A percentile compares a stretch with the other conserved stretches of the same genome.
phyloP scores from a whole-genome alignment of 2,113 vertebrate genomes.

The Carlito syrichta region DNA sequence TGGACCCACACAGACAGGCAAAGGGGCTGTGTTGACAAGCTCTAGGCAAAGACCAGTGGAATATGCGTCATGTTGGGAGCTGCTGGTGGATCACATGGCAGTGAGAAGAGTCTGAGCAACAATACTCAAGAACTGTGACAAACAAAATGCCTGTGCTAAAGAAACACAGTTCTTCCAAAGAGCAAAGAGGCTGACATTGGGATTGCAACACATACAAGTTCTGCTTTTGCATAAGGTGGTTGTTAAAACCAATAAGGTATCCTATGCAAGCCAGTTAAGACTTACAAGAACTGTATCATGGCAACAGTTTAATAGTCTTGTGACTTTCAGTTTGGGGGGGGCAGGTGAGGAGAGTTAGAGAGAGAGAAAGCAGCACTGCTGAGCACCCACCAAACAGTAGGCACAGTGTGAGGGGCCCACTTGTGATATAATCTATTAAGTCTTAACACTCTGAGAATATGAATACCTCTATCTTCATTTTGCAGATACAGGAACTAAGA shows the following conservation, averaged over 20 bases:
- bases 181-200: not conserved
- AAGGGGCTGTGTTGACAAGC: not conserved
- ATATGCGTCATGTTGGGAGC: fast-evolving
- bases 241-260: not conserved
- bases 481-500: not conserved
- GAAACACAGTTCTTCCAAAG: not conserved
- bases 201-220: not conserved
- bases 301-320: not conserved
- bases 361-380: not conserved
- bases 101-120: not conserved
- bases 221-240: not conserved
- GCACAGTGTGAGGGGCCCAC: fast-evolving
- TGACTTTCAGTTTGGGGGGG: not conserved
- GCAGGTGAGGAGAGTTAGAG: not conserved
- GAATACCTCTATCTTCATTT: not conserved
- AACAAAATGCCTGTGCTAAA: not conserved
- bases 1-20: not conserved
- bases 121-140: not conserved
- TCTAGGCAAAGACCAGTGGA: not conserved
- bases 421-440: not conserved
- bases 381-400: fast-evolving
- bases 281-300: not conserved
- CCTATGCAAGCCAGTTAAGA: not conserved
- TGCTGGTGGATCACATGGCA: not conserved
- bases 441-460: not conserved